Conservation (phyloP, 2,797 vertebrate species). For the Acipenser oxyrinchus region DNA sequence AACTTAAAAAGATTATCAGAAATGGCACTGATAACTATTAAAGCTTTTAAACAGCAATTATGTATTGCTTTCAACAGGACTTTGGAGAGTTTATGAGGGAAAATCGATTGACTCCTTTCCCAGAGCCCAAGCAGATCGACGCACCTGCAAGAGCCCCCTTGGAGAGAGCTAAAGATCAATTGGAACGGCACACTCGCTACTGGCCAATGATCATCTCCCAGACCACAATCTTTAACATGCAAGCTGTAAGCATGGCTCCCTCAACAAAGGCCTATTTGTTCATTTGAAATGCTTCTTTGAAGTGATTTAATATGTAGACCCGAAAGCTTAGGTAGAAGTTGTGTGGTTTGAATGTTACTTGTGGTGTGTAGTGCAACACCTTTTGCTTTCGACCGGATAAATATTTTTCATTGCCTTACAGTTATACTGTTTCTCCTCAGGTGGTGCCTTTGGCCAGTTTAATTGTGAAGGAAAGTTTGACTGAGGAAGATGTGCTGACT, state of each 20-base stretch:
- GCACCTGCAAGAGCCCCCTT: slow-evolving; percentile 71
- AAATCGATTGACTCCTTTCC: slow-evolving; percentile 88
- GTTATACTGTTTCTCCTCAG: slow-evolving; percentile 41
- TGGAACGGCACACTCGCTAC: slow-evolving; percentile 93
- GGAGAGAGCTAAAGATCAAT: slow-evolving; percentile 85
- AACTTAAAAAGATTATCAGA: neutral
- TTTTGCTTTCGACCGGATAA: too few relatives aligned
- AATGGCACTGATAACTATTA: neutral
- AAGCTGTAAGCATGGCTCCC: slow-evolving; percentile 71
- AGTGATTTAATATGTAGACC: too few relatives aligned
- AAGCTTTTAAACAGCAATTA: neutral
- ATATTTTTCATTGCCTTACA: neutral
- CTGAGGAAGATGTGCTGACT: slow-evolving; percentile 91
- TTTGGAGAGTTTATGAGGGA: slow-evolving; percentile 99
- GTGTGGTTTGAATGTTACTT: too few relatives aligned
- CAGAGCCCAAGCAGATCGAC: slow-evolving; percentile 69
- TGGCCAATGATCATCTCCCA: slow-evolving; percentile 99
- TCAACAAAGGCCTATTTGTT: too few relatives aligned
- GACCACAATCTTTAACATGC: slow-evolving; percentile 99
- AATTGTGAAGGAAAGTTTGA: slow-evolving; percentile 89
- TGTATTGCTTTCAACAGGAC: slow-evolving; percentile 60
- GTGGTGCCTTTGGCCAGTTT: slow-evolving; percentile 94
- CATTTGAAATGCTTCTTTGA: too few relatives aligned
- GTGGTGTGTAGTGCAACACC: too few relatives aligned
- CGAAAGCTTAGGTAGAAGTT: too few relatives aligned